These are phyloP conservation scores for Prosapia bicincta DNA, from an alignment of 2,888 invertebrate species.

Conservation along the genomic window DNA sequence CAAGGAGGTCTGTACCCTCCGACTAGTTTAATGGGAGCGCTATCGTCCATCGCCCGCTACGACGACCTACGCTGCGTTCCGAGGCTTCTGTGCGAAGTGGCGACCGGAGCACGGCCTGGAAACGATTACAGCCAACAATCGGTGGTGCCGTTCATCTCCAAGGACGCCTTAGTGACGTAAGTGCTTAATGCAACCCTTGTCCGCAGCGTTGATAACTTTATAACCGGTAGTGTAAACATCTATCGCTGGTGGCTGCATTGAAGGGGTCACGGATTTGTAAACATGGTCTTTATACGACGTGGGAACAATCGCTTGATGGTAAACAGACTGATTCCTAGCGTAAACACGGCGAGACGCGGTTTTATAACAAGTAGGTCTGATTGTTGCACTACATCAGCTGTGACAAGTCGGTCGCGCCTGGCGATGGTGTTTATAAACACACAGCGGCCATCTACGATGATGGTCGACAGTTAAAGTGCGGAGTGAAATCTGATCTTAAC, in stretches of 20 bases:
- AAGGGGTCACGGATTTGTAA: background rate
- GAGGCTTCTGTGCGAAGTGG: conserved; percentile 73
- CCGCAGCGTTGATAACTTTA: background rate
- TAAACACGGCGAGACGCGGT: background rate
- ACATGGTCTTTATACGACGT: background rate
- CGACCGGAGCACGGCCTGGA: conserved; percentile 53
- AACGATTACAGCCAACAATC: conserved; percentile 48
- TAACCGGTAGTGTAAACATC: background rate
- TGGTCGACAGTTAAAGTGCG: too few relatives aligned
- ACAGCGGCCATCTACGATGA: too few relatives aligned
- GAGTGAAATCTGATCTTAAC: too few relatives aligned
- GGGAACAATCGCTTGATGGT: background rate
- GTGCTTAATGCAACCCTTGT: conserved; percentile 40
- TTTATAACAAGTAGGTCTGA: background rate
- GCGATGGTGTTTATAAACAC: too few relatives aligned
- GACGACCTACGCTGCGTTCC: conserved; percentile 80
- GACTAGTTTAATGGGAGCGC: conserved; percentile 48
- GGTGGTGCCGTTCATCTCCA: conserved; percentile 41
- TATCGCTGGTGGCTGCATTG: background rate
- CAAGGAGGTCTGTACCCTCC: conserved; percentile 29
- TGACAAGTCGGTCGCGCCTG: background rate
- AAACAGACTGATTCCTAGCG: background rate
- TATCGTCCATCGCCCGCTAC: conserved; percentile 61
- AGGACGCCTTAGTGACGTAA: conserved; percentile 57
- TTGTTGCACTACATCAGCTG: background rate